These are phyloP conservation scores for Hyperoplus lanceolatus DNA, from an alignment of 2,797 vertebrate species.

Conservation along the genomic window DNA sequence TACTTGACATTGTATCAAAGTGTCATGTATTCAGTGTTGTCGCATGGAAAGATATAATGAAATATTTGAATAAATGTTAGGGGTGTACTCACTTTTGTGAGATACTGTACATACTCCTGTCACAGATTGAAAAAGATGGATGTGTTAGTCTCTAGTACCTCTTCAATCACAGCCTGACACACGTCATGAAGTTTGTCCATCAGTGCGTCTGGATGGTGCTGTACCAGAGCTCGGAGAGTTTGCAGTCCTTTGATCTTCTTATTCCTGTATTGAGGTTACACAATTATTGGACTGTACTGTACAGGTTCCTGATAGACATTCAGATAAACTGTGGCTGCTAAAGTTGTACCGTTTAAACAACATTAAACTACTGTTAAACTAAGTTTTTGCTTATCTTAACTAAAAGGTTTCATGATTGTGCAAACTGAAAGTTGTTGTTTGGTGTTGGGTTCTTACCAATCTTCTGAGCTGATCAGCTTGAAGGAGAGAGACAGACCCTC, in stretches of 20 bases:
- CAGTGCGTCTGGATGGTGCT: neutral
- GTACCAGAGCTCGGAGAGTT: neutral
- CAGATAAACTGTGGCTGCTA: neutral
- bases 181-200: neutral
- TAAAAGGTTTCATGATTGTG: too few relatives aligned
- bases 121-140: neutral
- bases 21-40: too few relatives aligned
- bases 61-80: too few relatives aligned
- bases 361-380: too few relatives aligned
- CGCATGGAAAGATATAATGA: too few relatives aligned
- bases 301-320: neutral
- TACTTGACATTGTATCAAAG: too few relatives aligned
- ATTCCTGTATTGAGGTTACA: neutral
- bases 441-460: neutral
- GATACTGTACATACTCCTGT: too few relatives aligned
- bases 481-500: neutral
- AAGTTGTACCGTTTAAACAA: neutral
- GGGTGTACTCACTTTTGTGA: too few relatives aligned
- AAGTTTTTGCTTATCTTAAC: too few relatives aligned
- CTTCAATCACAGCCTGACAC: conserved; percentile 9
- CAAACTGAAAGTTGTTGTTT: too few relatives aligned
- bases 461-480: neutral
- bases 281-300: neutral
- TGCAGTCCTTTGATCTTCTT: neutral
- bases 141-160: conserved; percentile 2